phyloP scores from a whole-genome alignment of 2,888 invertebrate species.

The Euclidia mi region DNA sequence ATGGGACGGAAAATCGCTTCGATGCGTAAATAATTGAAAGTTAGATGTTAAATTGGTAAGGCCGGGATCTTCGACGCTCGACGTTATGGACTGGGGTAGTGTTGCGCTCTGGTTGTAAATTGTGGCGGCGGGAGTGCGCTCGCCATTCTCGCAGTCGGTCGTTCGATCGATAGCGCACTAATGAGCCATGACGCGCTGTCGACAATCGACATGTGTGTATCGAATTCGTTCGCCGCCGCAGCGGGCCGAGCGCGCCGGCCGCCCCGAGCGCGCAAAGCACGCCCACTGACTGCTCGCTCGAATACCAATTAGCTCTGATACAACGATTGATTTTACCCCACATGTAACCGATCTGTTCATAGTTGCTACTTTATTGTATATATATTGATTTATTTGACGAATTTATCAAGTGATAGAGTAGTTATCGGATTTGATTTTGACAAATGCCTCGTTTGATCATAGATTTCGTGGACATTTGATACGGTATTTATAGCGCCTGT shows the following conservation, averaged over 20 bases:
- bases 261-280: constrained; percentile 18
- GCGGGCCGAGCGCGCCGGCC: constrained; percentile 1
- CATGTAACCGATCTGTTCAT: constrained; percentile 11
- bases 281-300: constrained; percentile 36
- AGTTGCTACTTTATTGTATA: neutral
- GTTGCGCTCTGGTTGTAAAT: constrained; percentile 30
- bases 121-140: constrained; percentile 26
- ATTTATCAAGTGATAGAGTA: too few species aligned
- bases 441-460: too few species aligned
- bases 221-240: constrained; percentile 25
- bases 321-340: constrained; percentile 23
- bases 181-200: constrained; percentile 77
- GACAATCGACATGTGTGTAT: constrained; percentile 69
- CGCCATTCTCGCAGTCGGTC: constrained; percentile 14
- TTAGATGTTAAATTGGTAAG: constrained; percentile 67
- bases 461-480: too few species aligned
- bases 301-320: constrained; percentile 57
- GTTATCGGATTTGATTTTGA: too few species aligned
- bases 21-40: constrained; percentile 78
- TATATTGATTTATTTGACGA: too few species aligned
- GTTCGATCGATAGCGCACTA: constrained; percentile 78
- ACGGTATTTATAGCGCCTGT: too few species aligned
- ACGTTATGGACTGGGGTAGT: constrained; percentile 23
- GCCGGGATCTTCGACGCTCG: constrained; percentile 43
- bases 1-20: constrained; percentile 74